phyloP scores from a whole-genome alignment of 2,113 vertebrate genomes.

The Corvus hawaiiensis region DNA sequence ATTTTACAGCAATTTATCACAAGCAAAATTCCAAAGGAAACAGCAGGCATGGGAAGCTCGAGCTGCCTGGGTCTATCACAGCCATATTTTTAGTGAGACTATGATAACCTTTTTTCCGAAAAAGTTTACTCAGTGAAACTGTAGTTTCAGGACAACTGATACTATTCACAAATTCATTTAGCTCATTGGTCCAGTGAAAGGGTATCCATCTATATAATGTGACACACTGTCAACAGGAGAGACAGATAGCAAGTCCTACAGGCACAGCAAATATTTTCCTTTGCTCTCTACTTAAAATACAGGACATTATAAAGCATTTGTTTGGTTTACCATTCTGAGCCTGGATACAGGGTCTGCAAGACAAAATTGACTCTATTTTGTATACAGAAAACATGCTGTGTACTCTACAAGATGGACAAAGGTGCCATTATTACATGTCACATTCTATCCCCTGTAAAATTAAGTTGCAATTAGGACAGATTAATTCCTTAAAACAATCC shows the following conservation, averaged over 20 bases:
- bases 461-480: neutral
- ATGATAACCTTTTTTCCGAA: neutral
- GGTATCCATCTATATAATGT: neutral
- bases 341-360: neutral
- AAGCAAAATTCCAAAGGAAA: neutral
- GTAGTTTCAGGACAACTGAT: neutral
- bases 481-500: neutral
- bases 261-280: neutral
- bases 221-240: neutral
- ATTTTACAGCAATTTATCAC: neutral
- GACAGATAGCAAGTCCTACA: neutral
- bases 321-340: neutral
- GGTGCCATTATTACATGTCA: neutral
- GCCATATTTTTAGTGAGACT: neutral
- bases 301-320: neutral
- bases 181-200: neutral
- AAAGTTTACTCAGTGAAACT: neutral
- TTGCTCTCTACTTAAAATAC: neutral
- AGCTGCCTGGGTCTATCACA: neutral
- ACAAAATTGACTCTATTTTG: neutral
- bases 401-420: neutral
- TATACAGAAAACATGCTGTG: neutral
- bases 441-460: neutral
- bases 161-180: neutral
- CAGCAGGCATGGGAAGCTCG: neutral